Percentiles rank a stretch among this genome's conserved stretches.
These are phyloP conservation scores for Mesoligia furuncula DNA, from an alignment of 2,888 invertebrate genomes.

Conservation along the genomic window DNA sequence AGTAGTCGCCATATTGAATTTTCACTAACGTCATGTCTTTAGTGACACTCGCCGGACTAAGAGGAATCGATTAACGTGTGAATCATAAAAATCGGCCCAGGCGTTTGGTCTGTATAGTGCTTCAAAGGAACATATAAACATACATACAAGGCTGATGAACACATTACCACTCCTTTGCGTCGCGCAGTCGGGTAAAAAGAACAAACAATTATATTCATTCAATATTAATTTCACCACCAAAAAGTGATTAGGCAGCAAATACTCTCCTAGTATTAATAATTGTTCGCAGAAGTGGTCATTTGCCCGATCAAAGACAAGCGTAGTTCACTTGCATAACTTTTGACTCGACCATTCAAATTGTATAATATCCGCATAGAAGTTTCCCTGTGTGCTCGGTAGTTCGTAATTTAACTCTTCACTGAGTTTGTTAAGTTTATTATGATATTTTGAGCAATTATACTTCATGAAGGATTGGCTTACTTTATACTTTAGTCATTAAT, in stretches of 20 bases:
- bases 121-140: too few relatives aligned
- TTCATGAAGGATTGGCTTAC: slow-evolving; percentile 34
- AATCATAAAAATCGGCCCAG: too few relatives aligned
- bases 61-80: too few relatives aligned
- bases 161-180: too few relatives aligned
- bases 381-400: slow-evolving; percentile 16
- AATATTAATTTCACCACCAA: slow-evolving; percentile 12
- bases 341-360: slow-evolving; percentile 38
- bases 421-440: slow-evolving; percentile 37
- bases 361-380: slow-evolving; percentile 44
- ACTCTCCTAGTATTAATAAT: slow-evolving; percentile 4
- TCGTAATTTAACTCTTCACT: slow-evolving; percentile 33
- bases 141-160: too few relatives aligned
- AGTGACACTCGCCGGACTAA: too few relatives aligned
- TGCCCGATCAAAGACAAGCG: slow-evolving; percentile 34
- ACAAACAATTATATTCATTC: background rate
- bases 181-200: too few relatives aligned
- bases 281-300: slow-evolving; percentile 34
- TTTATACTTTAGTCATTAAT: slow-evolving; percentile 44
- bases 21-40: too few relatives aligned
- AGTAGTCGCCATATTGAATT: too few relatives aligned
- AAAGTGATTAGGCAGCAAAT: slow-evolving; percentile 25
- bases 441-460: slow-evolving; percentile 41
- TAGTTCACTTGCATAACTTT: slow-evolving; percentile 37
- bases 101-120: too few relatives aligned